These are phyloP conservation scores for Camarhynchus parvulus DNA, from an alignment of 2,113 vertebrate genomes.

Conservation along the genomic window DNA sequence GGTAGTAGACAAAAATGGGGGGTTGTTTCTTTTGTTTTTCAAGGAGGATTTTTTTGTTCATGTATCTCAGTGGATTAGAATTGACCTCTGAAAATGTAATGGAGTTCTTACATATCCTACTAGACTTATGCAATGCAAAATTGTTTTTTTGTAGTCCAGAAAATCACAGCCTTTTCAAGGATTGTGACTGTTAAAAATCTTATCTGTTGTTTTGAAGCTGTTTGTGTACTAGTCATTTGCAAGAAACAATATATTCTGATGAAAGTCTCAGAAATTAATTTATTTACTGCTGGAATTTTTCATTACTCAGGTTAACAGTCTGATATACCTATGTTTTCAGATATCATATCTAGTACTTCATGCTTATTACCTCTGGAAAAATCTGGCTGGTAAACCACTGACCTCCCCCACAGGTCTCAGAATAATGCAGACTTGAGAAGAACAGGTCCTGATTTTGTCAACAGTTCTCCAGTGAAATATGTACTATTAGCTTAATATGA, in stretches of 20 bases:
- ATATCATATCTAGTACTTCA: not conserved
- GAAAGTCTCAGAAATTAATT: not conserved
- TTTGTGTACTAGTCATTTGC: not conserved
- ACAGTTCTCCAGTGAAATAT: not conserved
- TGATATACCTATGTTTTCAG: not conserved
- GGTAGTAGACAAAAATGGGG: not conserved
- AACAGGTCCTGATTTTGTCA: not conserved
- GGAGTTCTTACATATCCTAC: not conserved
- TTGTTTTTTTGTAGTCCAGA: not conserved
- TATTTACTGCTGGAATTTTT: not conserved
- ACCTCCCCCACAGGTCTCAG: not conserved
- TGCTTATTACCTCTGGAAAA: not conserved
- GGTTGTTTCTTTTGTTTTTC: not conserved
- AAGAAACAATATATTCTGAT: not conserved
- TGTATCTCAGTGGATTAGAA: not conserved
- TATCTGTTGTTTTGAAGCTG: not conserved
- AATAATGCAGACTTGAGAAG: not conserved
- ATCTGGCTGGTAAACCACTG: not conserved
- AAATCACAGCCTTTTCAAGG: not conserved
- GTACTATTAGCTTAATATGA: not conserved
- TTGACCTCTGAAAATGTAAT: not conserved
- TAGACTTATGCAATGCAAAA: not conserved
- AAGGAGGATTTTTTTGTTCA: not conserved
- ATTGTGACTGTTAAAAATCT: not conserved
- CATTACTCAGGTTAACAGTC: not conserved